These are phyloP conservation scores for Torymus aiolomorphi DNA, from an alignment of 2,888 invertebrate genomes.

Conservation along the genomic window DNA sequence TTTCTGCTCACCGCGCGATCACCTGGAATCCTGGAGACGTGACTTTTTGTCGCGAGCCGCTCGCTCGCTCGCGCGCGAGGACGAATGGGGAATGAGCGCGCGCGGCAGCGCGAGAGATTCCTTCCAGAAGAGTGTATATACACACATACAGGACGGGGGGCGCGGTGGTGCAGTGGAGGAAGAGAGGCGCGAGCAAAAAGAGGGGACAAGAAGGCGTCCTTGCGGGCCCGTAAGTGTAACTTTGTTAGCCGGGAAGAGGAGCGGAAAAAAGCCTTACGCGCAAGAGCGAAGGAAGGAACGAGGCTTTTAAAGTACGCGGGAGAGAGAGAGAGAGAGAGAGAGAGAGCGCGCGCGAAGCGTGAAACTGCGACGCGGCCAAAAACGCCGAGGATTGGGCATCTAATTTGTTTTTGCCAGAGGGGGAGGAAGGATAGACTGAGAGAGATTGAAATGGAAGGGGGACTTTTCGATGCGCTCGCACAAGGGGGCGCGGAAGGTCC, in stretches of 20 bases:
- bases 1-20: constrained; percentile 12
- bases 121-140: neutral
- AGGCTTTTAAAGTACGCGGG: no score
- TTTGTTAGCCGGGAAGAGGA: constrained; percentile 48
- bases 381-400: constrained; percentile 17
- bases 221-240: constrained; percentile 30
- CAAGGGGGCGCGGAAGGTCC: no score
- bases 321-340: no score
- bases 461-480: no score
- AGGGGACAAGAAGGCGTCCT: constrained; percentile 40
- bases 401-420: constrained; percentile 41
- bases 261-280: constrained; percentile 15
- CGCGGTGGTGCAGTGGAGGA: neutral
- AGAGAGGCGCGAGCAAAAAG: constrained; percentile 6
- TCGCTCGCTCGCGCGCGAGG: constrained; percentile 1
- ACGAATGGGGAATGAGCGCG: constrained; percentile 37
- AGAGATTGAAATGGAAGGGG: neutral
- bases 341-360: constrained; percentile 13
- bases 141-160: no score
- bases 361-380: constrained; percentile 49
- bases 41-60: constrained; percentile 31
- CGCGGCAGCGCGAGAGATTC: constrained; percentile 11
- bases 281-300: constrained; percentile 46
- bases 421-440: neutral
- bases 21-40: constrained; percentile 46